phyloP scores from a whole-genome alignment of 2,113 vertebrate species.

The Lanius collurio region DNA sequence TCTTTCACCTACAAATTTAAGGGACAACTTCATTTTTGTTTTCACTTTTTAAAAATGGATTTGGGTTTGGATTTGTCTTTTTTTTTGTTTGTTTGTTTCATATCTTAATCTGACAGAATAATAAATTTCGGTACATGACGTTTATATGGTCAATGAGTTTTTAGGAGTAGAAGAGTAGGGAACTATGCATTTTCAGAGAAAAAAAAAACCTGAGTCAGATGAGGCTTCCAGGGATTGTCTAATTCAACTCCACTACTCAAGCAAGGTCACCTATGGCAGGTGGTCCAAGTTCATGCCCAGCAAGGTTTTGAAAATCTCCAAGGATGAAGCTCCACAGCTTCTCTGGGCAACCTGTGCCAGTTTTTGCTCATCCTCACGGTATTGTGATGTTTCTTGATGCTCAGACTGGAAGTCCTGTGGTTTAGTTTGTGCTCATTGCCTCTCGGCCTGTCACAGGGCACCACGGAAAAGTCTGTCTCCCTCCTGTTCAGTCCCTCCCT shows the following conservation, averaged over 20 bases:
- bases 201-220: background rate
- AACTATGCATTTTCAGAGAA: background rate
- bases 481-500: background rate
- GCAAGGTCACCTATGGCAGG: background rate
- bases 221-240: background rate
- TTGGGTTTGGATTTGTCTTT: background rate
- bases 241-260: background rate
- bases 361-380: too few relatives aligned
- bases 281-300: background rate
- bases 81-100: background rate
- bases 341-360: background rate
- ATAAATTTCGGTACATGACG: background rate
- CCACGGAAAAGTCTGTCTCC: background rate
- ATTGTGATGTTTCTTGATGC: background rate
- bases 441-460: background rate
- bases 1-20: background rate
- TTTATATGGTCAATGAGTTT: background rate
- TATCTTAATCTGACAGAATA: background rate
- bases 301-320: background rate
- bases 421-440: background rate
- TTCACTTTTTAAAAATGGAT: background rate
- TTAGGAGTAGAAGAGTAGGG: background rate
- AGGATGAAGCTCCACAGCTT: background rate
- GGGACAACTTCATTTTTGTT: background rate
- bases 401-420: background rate